Conservation (phyloP, 2,888 invertebrate species). For the Cataglyphis rosenhaueri region DNA sequence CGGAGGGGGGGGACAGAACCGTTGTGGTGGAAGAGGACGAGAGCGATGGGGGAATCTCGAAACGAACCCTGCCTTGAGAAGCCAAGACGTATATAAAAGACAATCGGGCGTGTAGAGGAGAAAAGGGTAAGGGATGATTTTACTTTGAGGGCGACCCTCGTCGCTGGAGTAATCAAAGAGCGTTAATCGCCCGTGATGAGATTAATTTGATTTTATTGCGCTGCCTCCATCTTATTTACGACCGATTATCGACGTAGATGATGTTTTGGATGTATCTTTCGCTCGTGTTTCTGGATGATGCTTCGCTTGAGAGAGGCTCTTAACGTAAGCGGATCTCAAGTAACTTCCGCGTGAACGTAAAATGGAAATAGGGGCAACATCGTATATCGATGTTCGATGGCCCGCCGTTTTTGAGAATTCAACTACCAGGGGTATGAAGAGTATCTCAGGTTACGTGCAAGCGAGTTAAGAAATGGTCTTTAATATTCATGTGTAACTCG, state of each 20-base stretch:
- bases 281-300: not conserved
- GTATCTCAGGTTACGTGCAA: conserved; percentile 33
- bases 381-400: conserved; percentile 13
- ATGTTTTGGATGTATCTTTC: not conserved
- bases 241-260: not conserved
- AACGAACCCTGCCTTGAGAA: conserved; percentile 35
- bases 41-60: not conserved
- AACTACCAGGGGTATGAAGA: not conserved
- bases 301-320: not conserved
- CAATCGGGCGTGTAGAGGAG: conserved; percentile 12
- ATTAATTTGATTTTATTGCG: conserved; percentile 42
- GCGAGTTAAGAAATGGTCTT: conserved; percentile 26
- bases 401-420: conserved; percentile 7
- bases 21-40: not conserved
- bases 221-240: conserved; percentile 25
- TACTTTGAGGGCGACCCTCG: conserved; percentile 16
- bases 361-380: conserved; percentile 19
- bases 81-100: conserved; percentile 29
- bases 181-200: conserved; percentile 38
- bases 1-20: not conserved
- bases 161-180: conserved; percentile 32
- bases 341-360: not conserved
- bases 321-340: conserved; percentile 32
- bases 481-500: conserved; percentile 53
- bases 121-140: not conserved